Conservation (phyloP, 2,113 vertebrate genomes). For the Hippoglossus stenolepis region DNA sequence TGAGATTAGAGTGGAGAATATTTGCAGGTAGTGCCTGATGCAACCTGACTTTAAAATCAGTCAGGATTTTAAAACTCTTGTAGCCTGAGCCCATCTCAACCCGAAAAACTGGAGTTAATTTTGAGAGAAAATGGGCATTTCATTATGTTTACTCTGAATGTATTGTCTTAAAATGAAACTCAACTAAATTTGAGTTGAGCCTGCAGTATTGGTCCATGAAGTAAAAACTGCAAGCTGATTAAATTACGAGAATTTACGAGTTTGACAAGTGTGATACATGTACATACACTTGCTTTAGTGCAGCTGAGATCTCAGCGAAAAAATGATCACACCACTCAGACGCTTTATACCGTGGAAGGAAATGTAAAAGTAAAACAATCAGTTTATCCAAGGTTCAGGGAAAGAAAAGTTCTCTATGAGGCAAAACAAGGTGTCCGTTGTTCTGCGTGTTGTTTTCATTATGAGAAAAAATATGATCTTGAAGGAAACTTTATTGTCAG, state of each 20-base stretch:
- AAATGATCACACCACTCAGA: background rate
- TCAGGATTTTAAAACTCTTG: too few relatives aligned
- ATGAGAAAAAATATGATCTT: background rate
- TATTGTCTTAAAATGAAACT: background rate
- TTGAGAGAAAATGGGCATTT: conserved; percentile 15
- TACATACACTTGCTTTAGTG: too few relatives aligned
- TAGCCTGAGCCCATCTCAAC: too few relatives aligned
- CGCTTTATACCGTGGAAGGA: background rate
- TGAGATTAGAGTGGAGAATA: too few relatives aligned
- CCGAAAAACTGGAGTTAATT: conserved; percentile 9
- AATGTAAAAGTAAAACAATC: background rate
- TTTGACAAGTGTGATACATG: background rate
- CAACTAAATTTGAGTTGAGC: background rate
- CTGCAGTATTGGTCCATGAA: background rate
- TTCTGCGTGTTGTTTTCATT: background rate
- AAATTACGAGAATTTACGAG: conserved; percentile 10
- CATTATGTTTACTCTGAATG: background rate
- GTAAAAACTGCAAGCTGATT: background rate
- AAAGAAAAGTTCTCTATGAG: conserved; percentile 4
- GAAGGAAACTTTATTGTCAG: background rate
- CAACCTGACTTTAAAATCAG: too few relatives aligned
- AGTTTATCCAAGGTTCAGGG: background rate
- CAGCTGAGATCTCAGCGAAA: too few relatives aligned
- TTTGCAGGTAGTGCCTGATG: too few relatives aligned
- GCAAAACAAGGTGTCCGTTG: background rate